phyloP scores from a whole-genome alignment of 37 sponge, comb jelly and placozoan genomes.

The Axinella damicornis region DNA sequence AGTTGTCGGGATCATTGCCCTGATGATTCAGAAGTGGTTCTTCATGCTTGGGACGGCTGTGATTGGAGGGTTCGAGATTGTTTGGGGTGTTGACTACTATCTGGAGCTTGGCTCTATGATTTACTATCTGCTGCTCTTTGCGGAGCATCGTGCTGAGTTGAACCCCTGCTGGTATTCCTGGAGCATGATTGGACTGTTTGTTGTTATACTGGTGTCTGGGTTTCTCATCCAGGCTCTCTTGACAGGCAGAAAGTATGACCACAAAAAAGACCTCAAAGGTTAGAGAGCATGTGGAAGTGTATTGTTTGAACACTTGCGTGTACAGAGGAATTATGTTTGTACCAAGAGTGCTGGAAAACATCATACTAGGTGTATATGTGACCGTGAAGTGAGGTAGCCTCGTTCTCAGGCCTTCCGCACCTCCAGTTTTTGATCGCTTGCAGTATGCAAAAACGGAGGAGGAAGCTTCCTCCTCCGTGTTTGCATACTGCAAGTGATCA shows the following conservation, averaged over 20 bases:
- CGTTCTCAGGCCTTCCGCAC: too few species aligned
- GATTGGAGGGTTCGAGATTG: constrained; percentile 47
- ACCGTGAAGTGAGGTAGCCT: too few species aligned
- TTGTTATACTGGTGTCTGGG: constrained; percentile 11
- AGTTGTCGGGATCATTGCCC: constrained; percentile 38
- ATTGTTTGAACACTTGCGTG: too few species aligned
- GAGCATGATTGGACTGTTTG: constrained; percentile 45
- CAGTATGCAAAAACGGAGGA: too few species aligned
- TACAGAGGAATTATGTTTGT: too few species aligned
- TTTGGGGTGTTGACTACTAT: constrained; percentile 57
- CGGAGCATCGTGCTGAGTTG: constrained; percentile 29
- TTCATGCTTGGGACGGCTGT: constrained; percentile 56
- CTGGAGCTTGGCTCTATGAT: constrained; percentile 63
- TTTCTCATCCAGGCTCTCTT: constrained; percentile 50
- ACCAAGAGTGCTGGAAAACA: too few species aligned
- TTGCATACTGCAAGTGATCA: too few species aligned
- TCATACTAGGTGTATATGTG: too few species aligned
- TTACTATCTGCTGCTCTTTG: constrained; percentile 55
- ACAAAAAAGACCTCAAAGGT: constrained; percentile 62
- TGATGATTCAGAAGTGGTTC: constrained; percentile 69
- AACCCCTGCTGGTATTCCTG: constrained; percentile 72
- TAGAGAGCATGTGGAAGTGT: background rate
- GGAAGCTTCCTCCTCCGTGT: too few species aligned
- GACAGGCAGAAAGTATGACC: constrained; percentile 73
- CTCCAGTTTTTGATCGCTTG: too few species aligned